Base-by-base conservation (phyloP, 2,888 invertebrate species). In the Automeris io region DNA sequence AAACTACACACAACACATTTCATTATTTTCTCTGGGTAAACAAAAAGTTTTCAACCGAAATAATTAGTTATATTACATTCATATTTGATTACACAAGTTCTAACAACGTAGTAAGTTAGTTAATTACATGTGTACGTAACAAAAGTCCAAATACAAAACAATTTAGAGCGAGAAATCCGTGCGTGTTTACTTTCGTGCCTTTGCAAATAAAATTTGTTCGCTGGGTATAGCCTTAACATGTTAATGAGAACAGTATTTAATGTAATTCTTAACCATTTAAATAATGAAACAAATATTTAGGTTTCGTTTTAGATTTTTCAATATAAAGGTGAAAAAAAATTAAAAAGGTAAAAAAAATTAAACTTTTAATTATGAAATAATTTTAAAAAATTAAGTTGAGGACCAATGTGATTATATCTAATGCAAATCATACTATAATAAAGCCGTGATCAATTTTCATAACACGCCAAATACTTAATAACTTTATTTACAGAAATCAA, bases 51-150 rank as follows among this genome's bases (percentile, higher is more conserved):
- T n/a, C 16, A 29, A 16, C 16, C 16, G 16, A 29, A 29, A 29
- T 29, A 29, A 29, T 29, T 29, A 29, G 29, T 16, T 3, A 13
- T 16, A 9, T 13, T 29, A 29, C 29, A 23, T 23, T 18, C 18
- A 31, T 32, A 22, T 23, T 32, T 18, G 31, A 32, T 37, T 32
- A 18, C 32, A 31, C 11, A 37, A 32, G 37, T 37, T 37, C 32
- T 37, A 37, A 37, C 32, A 31, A 37, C 23, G 37, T 33, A 11
- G 33, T 33, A 8, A 31, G 16, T 32, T 13, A 38, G 33, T 38
- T 38, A 38, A 38, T 38, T 38, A 33, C 33, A 33, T 19, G 33
- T 7, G 19, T 29, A n/a, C 25, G 38, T 33, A 33, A 32, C 31
- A 31, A 9, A 23, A 19, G 18, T 18, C 25, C 9, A 33, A 13